These are phyloP conservation scores for Metopia argyrocephala DNA, from an alignment of 2,888 invertebrate species.

Conservation along the genomic window DNA sequence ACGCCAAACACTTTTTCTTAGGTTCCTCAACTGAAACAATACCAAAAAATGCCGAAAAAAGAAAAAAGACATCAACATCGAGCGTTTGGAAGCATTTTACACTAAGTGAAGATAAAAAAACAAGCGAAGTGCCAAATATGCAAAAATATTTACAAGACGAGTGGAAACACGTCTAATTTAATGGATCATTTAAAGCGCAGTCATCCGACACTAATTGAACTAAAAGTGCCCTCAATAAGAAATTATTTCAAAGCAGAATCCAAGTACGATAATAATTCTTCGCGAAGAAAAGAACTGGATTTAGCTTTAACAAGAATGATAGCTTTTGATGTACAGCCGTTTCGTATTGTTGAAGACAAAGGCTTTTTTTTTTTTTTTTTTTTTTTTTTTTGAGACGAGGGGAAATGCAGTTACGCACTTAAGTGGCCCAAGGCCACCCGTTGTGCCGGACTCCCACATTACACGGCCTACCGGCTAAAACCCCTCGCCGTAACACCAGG, in stretches of 20 bases:
- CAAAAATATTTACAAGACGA: slow-evolving; percentile 42
- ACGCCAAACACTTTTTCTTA: no score
- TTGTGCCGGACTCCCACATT: no score
- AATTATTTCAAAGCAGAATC: background rate
- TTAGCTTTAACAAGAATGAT: slow-evolving; percentile 39
- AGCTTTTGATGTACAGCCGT: slow-evolving; percentile 43
- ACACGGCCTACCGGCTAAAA: no score
- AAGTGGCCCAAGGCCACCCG: no score
- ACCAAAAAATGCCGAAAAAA: slow-evolving; percentile 29
- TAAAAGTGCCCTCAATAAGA: background rate
- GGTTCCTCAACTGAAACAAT: no score
- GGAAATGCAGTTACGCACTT: no score
- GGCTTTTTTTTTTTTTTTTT: no score
- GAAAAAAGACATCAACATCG: slow-evolving; percentile 8
- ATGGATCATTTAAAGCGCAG: slow-evolving; percentile 42
- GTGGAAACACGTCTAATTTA: no score
- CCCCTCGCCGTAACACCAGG: no score
- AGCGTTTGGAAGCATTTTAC: slow-evolving; percentile 50
- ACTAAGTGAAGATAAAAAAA: slow-evolving; percentile 31
- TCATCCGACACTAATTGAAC: slow-evolving; percentile 19
- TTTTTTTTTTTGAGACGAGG: no score
- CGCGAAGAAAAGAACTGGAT: slow-evolving; percentile 28
- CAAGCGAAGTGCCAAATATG: slow-evolving; percentile 24
- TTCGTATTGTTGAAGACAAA: slow-evolving; percentile 48
- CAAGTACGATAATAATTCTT: slow-evolving; percentile 20